Percentiles rank a stretch among this genome's conserved stretches.
These are phyloP conservation scores for Caloenas nicobarica DNA, from an alignment of 2,113 vertebrate species.

Conservation along the genomic window DNA sequence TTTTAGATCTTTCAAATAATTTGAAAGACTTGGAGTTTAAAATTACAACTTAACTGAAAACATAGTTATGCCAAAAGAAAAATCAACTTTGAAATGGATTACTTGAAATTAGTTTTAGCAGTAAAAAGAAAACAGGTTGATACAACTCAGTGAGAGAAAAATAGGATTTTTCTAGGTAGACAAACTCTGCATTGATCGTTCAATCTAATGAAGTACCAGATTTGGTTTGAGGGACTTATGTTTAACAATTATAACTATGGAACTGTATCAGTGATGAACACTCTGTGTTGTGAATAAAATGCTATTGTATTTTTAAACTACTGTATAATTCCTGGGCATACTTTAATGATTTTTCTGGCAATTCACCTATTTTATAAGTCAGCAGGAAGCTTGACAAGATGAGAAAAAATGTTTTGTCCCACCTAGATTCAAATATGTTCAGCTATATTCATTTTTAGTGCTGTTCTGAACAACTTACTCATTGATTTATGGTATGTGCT, in stretches of 20 bases:
- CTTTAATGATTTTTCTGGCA: slow-evolving; percentile 41
- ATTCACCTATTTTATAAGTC: slow-evolving; percentile 48
- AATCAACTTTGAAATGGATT: neutral
- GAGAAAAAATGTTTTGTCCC: slow-evolving; percentile 25
- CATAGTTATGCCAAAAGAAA: neutral
- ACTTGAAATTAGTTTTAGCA: slow-evolving; percentile 19
- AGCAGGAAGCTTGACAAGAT: slow-evolving; percentile 40
- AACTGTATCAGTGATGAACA: slow-evolving; percentile 38
- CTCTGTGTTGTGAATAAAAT: slow-evolving; percentile 29
- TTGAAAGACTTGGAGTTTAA: neutral
- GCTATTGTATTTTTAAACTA: slow-evolving; percentile 46
- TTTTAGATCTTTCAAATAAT: neutral
- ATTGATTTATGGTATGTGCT: slow-evolving; percentile 39
- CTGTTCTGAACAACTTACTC: slow-evolving; percentile 52
- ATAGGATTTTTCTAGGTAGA: slow-evolving; percentile 1
- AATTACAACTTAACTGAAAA: neutral
- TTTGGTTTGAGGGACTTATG: neutral
- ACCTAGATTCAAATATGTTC: slow-evolving; percentile 32
- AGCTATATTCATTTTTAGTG: slow-evolving; percentile 41
- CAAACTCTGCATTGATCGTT: slow-evolving; percentile 13
- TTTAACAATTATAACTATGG: slow-evolving; percentile 46
- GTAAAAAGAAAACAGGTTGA: neutral
- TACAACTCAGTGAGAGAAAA: slow-evolving; percentile 14
- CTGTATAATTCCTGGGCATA: slow-evolving; percentile 32
- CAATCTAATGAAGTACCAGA: slow-evolving; percentile 9